Evolutionary conservation across 1,140 invertebrate genomes (phyloP), one percentile per base, ranked within the genome.

Genomic region (Tenebrio molitor): DNA sequence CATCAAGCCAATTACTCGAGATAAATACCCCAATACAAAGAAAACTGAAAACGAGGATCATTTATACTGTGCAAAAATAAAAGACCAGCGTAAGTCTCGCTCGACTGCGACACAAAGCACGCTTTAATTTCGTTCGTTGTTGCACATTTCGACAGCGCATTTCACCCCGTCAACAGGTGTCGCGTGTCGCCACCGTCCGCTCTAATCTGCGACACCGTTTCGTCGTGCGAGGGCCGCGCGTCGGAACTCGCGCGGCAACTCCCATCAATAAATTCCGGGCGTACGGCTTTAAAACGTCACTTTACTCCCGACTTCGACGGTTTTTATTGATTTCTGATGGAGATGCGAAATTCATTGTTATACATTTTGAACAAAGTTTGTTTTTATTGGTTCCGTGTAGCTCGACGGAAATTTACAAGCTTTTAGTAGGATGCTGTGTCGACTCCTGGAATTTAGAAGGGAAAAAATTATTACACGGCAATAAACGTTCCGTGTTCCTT

Each of bases 241-340:
- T n/a, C n/a, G n/a, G n/a, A n/a, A n/a, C n/a, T n/a, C n/a, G n/a
- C n/a, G n/a, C n/a, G n/a, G n/a, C n/a, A n/a, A n/a, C n/a, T n/a
- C n/a, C n/a, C n/a, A n/a, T n/a, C n/a, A n/a, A n/a, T n/a, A n/a
- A n/a, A n/a, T n/a, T n/a, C n/a, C n/a, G n/a, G n/a, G n/a, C 19
- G 50, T 2, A 58, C 50, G 12, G 50, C 50, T 58, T 58, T 58
- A 14, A 29, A 58, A 16, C 50, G 50, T 58, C 23, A 29, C 23
- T 58, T 58, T 58, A 58, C 21, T 2, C 21, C 21, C 23, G 23
- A n/a, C 14, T 15, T 15, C 12, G 3, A 17, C 1, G n/a, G 6
- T 58, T 58, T 58, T 58, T 58, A 58, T 58, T 33, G 50, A 58
- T 58, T 58, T 58, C 50, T 58, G 50, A 58, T 58, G 50, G 21